A percentile compares a stretch with the other conserved stretches of the same genome.
These are phyloP conservation scores for Malurus melanocephalus DNA, from an alignment of 2,113 vertebrate species.

Conservation along the genomic window DNA sequence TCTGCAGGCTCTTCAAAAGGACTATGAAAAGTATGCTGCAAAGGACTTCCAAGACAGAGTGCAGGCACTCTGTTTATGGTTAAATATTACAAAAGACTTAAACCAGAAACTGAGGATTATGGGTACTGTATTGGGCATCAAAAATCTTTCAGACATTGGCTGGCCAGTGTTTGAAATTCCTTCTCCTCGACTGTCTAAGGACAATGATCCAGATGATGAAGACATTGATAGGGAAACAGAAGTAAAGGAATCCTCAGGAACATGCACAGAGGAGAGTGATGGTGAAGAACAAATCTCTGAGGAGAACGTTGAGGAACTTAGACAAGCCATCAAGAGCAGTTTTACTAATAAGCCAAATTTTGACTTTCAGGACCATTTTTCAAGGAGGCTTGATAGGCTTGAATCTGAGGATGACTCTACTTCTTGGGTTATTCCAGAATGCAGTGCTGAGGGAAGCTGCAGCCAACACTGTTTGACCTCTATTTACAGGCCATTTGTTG, in stretches of 20 bases:
- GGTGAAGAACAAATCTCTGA: conserved; percentile 69
- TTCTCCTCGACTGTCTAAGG: conserved; percentile 87
- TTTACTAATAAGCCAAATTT: conserved; percentile 58
- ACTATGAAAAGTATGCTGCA: conserved; percentile 95
- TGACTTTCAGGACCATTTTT: conserved; percentile 64
- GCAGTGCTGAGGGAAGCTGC: conserved; percentile 58
- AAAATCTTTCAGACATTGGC: conserved; percentile 91
- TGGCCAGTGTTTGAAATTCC: conserved; percentile 99
- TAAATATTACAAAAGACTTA: conserved; percentile 97
- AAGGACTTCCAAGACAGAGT: conserved; percentile 95
- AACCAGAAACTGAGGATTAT: conserved; percentile 97
- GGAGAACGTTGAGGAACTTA: conserved; percentile 22
- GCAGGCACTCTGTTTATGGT: conserved; percentile 98
- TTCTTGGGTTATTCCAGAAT: conserved; percentile 69
- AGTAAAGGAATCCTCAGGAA: conserved; percentile 74
- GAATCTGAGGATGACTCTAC: conserved; percentile 84
- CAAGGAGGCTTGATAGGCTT: conserved; percentile 75
- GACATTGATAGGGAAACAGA: conserved; percentile 74
- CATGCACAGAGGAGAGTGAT: conserved; percentile 84
- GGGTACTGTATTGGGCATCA: conserved; percentile 95
- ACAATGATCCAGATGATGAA: conserved; percentile 76
- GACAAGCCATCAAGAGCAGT: conserved; percentile 50
- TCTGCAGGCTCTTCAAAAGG: conserved; percentile 92
- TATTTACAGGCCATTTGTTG: conserved; percentile 97
- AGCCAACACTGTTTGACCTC: conserved; percentile 86